Percentiles rank a stretch among this genome's conserved stretches.
phyloP scores from a whole-genome alignment of 1,140 invertebrate genomes.

The Brachionus angularis region DNA sequence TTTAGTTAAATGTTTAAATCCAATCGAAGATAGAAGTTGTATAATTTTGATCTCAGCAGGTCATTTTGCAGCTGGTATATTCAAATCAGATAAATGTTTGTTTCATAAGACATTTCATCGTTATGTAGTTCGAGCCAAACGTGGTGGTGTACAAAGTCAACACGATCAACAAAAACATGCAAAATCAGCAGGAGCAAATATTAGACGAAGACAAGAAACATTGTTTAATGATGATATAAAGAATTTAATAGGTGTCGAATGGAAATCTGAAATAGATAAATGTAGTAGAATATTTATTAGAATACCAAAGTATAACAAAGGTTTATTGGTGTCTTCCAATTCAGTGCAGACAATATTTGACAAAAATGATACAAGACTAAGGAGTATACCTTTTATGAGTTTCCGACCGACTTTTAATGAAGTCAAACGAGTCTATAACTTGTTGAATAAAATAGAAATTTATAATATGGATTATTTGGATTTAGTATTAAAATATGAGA shows the following conservation, averaged over 20 bases:
- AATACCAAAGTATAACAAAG: conserved; percentile 70
- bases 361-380: conserved; percentile 65
- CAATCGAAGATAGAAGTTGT: conserved; percentile 64
- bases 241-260: conserved; percentile 1
- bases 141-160: conserved; percentile 71
- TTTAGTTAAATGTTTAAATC: conserved; percentile 55
- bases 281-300: conserved; percentile 75
- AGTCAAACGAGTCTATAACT: conserved; percentile 69
- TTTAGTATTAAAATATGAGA: conserved; percentile 1
- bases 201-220: conserved; percentile 64
- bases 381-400: conserved; percentile 76
- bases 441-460: conserved; percentile 68
- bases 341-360: conserved; percentile 65
- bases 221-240: conserved; percentile 63
- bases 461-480: conserved; percentile 61
- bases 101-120: conserved; percentile 79
- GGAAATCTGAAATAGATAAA: conserved; percentile 50
- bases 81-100: conserved; percentile 62
- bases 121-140: conserved; percentile 76
- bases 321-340: conserved; percentile 40
- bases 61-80: conserved; percentile 78
- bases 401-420: conserved; percentile 75
- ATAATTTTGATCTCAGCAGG: conserved; percentile 77
- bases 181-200: conserved; percentile 74
- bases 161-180: conserved; percentile 65